Conservation (phyloP, 2,888 invertebrate species). For the Alloplasta piceator region DNA sequence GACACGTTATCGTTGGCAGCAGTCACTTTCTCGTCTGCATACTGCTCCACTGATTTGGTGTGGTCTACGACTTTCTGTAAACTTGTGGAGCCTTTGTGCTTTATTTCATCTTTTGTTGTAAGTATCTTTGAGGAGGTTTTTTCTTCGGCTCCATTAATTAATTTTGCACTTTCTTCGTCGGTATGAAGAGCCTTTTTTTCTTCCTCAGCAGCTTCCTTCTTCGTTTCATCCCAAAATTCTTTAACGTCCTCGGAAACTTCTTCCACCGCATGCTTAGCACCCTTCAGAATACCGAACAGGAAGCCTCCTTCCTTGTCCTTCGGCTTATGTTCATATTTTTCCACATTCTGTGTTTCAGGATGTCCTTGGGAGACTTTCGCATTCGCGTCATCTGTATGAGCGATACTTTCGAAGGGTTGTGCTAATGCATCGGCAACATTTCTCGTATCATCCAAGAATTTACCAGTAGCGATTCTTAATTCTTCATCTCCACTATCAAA, state of each 20-base stretch:
- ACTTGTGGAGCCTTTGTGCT: constrained; percentile 39
- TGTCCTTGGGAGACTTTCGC: constrained; percentile 27
- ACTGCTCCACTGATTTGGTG: constrained; percentile 57
- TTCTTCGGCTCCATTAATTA: constrained; percentile 54
- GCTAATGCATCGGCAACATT: constrained; percentile 65
- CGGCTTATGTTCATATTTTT: constrained; percentile 61
- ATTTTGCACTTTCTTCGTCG: constrained; percentile 50
- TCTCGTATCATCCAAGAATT: constrained; percentile 78
- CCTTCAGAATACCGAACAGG: constrained; percentile 67
- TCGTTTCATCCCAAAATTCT: constrained; percentile 69
- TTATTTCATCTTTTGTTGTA: not conserved
- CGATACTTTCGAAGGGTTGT: constrained; percentile 71
- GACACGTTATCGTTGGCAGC: constrained; percentile 28
- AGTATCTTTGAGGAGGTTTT: constrained; percentile 10
- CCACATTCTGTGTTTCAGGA: constrained; percentile 53
- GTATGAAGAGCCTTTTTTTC: constrained; percentile 55
- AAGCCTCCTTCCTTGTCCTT: constrained; percentile 70
- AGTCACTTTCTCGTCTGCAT: constrained; percentile 27
- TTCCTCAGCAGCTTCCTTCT: constrained; percentile 66
- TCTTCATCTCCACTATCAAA: constrained; percentile 68
- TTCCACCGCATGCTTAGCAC: constrained; percentile 66
- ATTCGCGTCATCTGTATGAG: constrained; percentile 30
- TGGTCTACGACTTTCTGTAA: constrained; percentile 36
- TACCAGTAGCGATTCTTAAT: constrained; percentile 71
- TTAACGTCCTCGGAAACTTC: constrained; percentile 68